phyloP scores from a whole-genome alignment of 2,888 invertebrate genomes.

The Papilio demoleus region DNA sequence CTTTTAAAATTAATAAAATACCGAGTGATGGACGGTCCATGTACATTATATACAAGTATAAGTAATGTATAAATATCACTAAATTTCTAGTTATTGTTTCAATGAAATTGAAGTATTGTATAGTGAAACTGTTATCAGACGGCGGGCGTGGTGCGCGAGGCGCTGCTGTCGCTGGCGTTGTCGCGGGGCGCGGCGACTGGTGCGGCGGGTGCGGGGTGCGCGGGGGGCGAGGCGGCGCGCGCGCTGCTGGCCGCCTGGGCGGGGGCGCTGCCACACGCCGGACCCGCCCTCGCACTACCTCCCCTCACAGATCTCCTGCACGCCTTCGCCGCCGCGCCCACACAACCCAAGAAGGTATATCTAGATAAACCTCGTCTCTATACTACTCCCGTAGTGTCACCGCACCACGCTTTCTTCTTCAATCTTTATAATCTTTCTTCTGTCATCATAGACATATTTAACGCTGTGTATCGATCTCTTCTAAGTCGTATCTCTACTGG shows the following conservation, averaged over 20 bases:
- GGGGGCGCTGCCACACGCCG: constrained; percentile 54
- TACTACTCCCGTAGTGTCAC: too few relatives aligned
- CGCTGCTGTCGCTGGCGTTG: constrained; percentile 51
- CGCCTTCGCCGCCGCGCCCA: constrained; percentile 71
- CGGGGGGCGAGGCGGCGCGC: constrained; percentile 60
- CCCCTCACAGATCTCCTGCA: constrained; percentile 72
- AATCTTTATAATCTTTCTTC: too few relatives aligned
- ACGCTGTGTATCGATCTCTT: too few relatives aligned
- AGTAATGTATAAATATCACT: too few relatives aligned
- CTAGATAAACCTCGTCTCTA: too few relatives aligned
- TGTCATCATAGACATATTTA: too few relatives aligned
- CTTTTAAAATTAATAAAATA: too few relatives aligned
- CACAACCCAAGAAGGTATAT: constrained; percentile 70
- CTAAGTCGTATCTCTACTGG: too few relatives aligned
- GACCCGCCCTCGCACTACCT: constrained; percentile 65
- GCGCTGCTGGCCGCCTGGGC: constrained; percentile 68
- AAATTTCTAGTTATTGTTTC: background rate
- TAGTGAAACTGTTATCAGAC: constrained; percentile 70
- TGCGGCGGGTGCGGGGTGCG: too few relatives aligned
- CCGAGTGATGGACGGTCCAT: too few relatives aligned
- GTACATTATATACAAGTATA: too few relatives aligned
- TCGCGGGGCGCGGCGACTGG: constrained; percentile 44
- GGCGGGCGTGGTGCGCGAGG: constrained; percentile 58
- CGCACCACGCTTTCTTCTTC: too few relatives aligned
- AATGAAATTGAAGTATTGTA: constrained; percentile 25